These are phyloP conservation scores for Euzophera pinguis DNA, from an alignment of 2,888 invertebrate genomes.

Conservation along the genomic window DNA sequence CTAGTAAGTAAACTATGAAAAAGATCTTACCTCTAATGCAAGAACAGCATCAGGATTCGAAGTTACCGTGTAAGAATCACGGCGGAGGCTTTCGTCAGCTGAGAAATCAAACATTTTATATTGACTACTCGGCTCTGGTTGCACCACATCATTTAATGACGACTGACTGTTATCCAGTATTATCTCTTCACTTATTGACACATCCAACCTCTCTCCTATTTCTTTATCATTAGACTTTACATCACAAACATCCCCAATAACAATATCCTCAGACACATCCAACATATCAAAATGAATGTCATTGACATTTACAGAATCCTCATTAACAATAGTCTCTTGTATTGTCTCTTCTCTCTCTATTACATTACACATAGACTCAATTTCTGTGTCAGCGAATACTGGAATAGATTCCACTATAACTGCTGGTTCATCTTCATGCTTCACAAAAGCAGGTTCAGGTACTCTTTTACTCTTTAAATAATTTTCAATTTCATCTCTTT, in stretches of 20 bases:
- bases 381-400: not conserved
- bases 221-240: constrained; percentile 47
- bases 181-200: constrained; percentile 50
- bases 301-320: constrained; percentile 16
- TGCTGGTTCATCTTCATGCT: constrained; percentile 13
- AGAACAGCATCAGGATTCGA: constrained; percentile 69
- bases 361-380: constrained; percentile 19
- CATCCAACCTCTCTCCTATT: constrained; percentile 32
- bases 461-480: constrained; percentile 27
- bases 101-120: constrained; percentile 68
- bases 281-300: constrained; percentile 69
- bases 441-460: not conserved
- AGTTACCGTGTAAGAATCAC: constrained; percentile 53
- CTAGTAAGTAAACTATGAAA: not conserved
- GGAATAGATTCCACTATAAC: not conserved
- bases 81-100: constrained; percentile 55
- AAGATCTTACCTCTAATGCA: constrained; percentile 60
- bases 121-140: constrained; percentile 34
- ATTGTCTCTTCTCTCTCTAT: constrained; percentile 26
- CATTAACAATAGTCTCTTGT: constrained; percentile 33
- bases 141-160: constrained; percentile 37
- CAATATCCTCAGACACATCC: constrained; percentile 71
- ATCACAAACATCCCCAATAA: constrained; percentile 60
- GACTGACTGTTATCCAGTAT: constrained; percentile 68
- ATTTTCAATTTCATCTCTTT: constrained; percentile 42